Conservation (phyloP, 30 jellyfish, hydroid and myxozoan genomes). For the Cassiopea xamachana region DNA sequence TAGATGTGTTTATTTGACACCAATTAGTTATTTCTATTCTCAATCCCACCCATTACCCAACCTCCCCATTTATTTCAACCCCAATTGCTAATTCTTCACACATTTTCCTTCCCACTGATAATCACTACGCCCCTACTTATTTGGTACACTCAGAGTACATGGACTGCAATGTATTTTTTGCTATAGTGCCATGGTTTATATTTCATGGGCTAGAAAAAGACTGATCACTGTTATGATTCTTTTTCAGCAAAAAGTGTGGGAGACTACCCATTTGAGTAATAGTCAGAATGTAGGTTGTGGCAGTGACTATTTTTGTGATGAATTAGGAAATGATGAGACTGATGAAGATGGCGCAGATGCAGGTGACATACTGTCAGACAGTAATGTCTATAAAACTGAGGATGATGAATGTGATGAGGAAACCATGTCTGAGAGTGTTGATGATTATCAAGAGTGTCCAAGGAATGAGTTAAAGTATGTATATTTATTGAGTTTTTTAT, state of each 20-base stretch:
- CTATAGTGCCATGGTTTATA: background rate
- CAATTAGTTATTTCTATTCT: too few relatives aligned
- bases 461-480: background rate
- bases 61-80: too few relatives aligned
- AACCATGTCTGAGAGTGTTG: background rate
- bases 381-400: background rate
- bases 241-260: background rate
- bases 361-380: background rate
- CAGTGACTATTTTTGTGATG: background rate
- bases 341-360: background rate
- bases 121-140: too few relatives aligned
- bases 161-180: background rate
- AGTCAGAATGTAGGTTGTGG: background rate
- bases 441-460: background rate
- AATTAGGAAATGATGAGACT: background rate
- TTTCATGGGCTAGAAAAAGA: background rate
- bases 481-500: background rate
- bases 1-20: too few relatives aligned
- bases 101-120: too few relatives aligned
- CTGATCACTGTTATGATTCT: background rate
- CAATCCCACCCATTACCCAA: too few relatives aligned
- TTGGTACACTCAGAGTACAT: too few relatives aligned
- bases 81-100: too few relatives aligned
- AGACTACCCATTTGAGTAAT: background rate
- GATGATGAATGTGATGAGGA: background rate